Percentiles rank a stretch among this genome's conserved stretches.
phyloP scores from a whole-genome alignment of 1,140 invertebrate genomes.

The Planococcus citri region DNA sequence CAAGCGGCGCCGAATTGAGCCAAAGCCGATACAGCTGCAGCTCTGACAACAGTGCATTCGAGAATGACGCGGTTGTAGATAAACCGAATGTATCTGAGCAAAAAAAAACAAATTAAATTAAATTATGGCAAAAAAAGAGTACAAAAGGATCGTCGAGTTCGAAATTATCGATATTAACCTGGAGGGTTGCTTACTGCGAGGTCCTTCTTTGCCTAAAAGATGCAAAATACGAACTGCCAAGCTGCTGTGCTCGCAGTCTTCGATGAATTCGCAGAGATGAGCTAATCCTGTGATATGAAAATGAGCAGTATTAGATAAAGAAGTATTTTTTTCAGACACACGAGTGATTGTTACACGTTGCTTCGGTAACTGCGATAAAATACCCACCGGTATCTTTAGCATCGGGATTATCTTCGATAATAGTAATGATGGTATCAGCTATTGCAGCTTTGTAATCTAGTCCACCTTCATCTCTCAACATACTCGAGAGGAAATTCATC shows the following conservation, averaged over 20 bases:
- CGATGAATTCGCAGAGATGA: constrained; percentile 98
- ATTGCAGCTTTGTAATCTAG: constrained; percentile 97
- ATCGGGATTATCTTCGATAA: constrained; percentile 93
- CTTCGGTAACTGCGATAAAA: too few species aligned
- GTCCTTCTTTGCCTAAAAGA: constrained; percentile 93
- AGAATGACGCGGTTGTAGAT: constrained; percentile 98
- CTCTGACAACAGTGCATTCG: constrained; percentile 85
- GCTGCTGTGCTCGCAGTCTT: constrained; percentile 96
- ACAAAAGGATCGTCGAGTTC: not conserved
- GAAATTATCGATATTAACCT: constrained; percentile 35
- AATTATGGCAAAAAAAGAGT: not conserved
- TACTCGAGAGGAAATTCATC: constrained; percentile 90
- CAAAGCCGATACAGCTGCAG: constrained; percentile 91
- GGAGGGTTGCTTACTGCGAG: constrained; percentile 83
- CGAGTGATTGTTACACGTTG: too few species aligned
- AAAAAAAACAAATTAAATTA: constrained; percentile 12
- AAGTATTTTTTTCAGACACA: too few species aligned
- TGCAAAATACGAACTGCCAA: constrained; percentile 94
- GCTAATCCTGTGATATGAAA: constrained; percentile 50
- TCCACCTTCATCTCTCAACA: constrained; percentile 95
- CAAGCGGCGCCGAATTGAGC: constrained; percentile 95
- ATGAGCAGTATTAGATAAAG: not conserved
- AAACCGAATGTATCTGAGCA: constrained; percentile 79
- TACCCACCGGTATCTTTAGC: constrained; percentile 78
- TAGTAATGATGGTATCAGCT: constrained; percentile 93